Evolutionary conservation across 2,888 invertebrate genomes (phyloP).

Genomic region (Tribolium freemani): DNA sequence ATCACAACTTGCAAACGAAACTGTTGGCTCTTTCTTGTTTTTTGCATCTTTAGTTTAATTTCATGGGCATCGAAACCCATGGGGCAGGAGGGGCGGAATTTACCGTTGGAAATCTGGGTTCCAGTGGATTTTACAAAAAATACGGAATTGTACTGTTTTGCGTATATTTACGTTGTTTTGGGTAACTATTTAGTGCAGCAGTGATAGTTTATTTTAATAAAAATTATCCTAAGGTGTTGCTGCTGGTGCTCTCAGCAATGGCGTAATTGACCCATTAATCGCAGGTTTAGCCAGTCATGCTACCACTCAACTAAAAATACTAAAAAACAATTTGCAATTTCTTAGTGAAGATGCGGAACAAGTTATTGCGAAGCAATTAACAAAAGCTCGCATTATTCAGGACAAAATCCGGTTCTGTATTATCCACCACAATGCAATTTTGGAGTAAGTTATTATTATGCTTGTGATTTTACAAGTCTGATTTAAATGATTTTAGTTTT

Average conservation of each 20-base stretch:
- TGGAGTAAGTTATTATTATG: neutral
- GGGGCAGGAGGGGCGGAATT: neutral
- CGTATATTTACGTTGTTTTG: neutral
- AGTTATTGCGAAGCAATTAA: neutral
- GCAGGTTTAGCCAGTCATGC: constrained; percentile 7
- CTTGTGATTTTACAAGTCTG: neutral
- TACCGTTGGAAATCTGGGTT: neutral
- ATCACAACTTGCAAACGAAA: neutral
- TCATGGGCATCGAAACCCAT: neutral
- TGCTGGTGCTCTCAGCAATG: neutral
- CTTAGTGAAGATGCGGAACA: constrained; percentile 1
- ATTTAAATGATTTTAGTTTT: constrained; percentile 3
- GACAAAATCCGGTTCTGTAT: constrained; percentile 1
- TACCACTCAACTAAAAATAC: constrained; percentile 6
- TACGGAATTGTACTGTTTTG: neutral
- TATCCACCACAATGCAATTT: neutral
- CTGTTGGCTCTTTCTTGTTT: neutral
- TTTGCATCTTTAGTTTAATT: neutral
- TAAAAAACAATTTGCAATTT: constrained; percentile 16
- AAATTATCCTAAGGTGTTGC: neutral
- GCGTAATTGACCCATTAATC: constrained; percentile 9
- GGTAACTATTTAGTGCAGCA: neutral
- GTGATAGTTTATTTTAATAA: neutral
- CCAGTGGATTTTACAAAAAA: neutral
- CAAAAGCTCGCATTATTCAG: neutral